Percentiles rank a stretch among this genome's conserved stretches.
Evolutionary conservation across 1,140 invertebrate genomes (phyloP).

Genomic region (Brachionus calyciflorus): DNA sequence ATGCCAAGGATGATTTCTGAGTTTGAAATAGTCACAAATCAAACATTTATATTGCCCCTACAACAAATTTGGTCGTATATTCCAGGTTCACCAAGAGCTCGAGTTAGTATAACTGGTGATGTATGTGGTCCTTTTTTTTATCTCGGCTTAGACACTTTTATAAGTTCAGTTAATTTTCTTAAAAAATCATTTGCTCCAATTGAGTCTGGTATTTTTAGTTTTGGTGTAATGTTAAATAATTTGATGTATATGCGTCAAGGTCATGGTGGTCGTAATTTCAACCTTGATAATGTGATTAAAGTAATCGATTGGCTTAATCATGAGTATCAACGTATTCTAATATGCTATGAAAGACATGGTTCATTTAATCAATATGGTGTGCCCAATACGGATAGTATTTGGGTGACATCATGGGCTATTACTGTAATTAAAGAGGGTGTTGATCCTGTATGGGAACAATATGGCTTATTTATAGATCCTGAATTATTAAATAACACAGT

Average conservation of each 20-base stretch:
- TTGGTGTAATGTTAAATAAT: slow-evolving; percentile 86
- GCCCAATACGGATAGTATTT: background rate
- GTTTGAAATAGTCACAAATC: slow-evolving; percentile 88
- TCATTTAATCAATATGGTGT: slow-evolving; percentile 43
- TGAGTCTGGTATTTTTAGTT: slow-evolving; percentile 92
- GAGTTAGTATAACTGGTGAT: slow-evolving; percentile 70
- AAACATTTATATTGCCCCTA: slow-evolving; percentile 83
- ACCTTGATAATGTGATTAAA: slow-evolving; percentile 8
- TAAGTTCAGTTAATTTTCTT: slow-evolving; percentile 55
- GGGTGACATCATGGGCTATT: slow-evolving; percentile 59
- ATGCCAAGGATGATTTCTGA: slow-evolving; percentile 88
- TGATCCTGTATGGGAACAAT: slow-evolving; percentile 55
- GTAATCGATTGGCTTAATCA: slow-evolving; percentile 5
- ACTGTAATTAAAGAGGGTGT: slow-evolving; percentile 53
- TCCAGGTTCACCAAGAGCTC: slow-evolving; percentile 83
- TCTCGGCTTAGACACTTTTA: slow-evolving; percentile 49
- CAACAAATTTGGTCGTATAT: slow-evolving; percentile 84
- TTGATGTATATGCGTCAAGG: slow-evolving; percentile 76
- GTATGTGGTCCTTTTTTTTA: slow-evolving; percentile 86
- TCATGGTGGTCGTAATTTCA: slow-evolving; percentile 37
- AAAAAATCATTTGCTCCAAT: slow-evolving; percentile 70
- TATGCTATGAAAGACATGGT: slow-evolving; percentile 53
- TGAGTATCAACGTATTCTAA: slow-evolving; percentile 28
- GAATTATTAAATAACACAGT: slow-evolving; percentile 55
- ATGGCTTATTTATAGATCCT: slow-evolving; percentile 55